Conservation (phyloP, 2,113 vertebrate genomes). For the Cyphomyrus plagiostoma region DNA sequence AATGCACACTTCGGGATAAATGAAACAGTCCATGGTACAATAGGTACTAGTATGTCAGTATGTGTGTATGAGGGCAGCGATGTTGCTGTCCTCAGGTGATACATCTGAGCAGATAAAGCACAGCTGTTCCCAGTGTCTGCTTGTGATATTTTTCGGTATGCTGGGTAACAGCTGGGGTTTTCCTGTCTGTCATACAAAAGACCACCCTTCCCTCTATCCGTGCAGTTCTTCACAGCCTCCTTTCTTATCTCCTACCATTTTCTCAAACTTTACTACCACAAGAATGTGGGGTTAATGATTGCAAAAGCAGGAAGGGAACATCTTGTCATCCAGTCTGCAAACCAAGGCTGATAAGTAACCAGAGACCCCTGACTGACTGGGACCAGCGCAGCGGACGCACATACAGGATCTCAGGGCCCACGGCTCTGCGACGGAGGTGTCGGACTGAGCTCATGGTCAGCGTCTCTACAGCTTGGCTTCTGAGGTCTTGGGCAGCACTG, state of each 20-base stretch:
- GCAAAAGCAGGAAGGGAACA: not conserved
- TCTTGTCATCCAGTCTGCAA: not conserved
- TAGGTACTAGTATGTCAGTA: not conserved
- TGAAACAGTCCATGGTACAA: not conserved
- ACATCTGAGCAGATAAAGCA: not conserved
- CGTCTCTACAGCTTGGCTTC: not conserved
- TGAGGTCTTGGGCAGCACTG: not conserved
- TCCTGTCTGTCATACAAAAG: not conserved
- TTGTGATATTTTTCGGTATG: not conserved
- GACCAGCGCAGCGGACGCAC: not conserved
- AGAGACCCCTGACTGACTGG: not conserved
- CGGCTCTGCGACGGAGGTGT: not conserved
- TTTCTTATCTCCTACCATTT: not conserved
- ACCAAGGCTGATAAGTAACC: not conserved
- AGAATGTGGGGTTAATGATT: slow-evolving; percentile 3
- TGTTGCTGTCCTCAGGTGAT: not conserved
- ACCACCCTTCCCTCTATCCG: not conserved
- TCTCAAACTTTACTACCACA: not conserved
- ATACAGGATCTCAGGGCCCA: not conserved
- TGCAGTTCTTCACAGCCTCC: not conserved
- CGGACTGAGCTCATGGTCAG: not conserved
- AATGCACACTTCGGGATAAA: not conserved
- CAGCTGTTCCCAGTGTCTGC: not conserved
- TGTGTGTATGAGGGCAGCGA: not conserved
- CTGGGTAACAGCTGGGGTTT: not conserved